Evolutionary conservation across 1,140 invertebrate species (phyloP).

Genomic region (Neomicropteryx cornuta): DNA sequence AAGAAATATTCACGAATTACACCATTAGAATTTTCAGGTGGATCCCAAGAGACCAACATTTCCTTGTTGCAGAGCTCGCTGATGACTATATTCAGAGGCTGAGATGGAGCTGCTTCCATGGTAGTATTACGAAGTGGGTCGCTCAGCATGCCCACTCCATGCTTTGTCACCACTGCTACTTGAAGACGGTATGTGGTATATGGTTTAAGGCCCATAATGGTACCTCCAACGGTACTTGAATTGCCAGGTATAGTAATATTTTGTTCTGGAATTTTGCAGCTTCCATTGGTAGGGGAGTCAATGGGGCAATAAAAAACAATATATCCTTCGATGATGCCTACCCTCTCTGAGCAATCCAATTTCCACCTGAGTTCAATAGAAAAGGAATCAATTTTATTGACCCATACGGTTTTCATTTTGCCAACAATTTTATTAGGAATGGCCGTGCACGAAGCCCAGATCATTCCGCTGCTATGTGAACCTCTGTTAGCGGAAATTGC

Average conservation of each 20-base stretch:
- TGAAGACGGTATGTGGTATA: conserved; percentile 60
- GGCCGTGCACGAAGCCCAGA: conserved; percentile 54
- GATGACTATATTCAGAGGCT: conserved; percentile 33
- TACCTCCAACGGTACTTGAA: conserved; percentile 14
- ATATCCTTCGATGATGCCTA: conserved; percentile 44
- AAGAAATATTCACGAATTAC: conserved; percentile 51
- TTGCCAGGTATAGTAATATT: conserved; percentile 4
- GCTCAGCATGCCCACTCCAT: conserved; percentile 52
- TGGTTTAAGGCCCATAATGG: conserved; percentile 45
- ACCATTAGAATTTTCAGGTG: conserved; percentile 55
- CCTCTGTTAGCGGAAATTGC: conserved; percentile 50
- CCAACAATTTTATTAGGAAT: conserved; percentile 45
- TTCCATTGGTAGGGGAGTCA: conserved; percentile 25
- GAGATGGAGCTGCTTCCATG: conserved; percentile 47
- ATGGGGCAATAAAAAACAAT: conserved; percentile 49
- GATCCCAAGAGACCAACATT: conserved; percentile 48
- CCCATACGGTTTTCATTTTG: conserved; percentile 48
- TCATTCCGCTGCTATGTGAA: conserved; percentile 49
- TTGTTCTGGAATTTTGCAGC: conserved; percentile 7
- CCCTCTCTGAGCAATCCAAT: conserved; percentile 48
- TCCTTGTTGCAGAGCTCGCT: conserved; percentile 49
- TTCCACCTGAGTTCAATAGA: conserved; percentile 49
- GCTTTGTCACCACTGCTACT: conserved; percentile 54
- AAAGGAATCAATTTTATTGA: conserved; percentile 35
- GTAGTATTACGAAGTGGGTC: conserved; percentile 51